Base-by-base conservation (phyloP, 2,888 invertebrate species). In the Cerastis rubricosa region DNA sequence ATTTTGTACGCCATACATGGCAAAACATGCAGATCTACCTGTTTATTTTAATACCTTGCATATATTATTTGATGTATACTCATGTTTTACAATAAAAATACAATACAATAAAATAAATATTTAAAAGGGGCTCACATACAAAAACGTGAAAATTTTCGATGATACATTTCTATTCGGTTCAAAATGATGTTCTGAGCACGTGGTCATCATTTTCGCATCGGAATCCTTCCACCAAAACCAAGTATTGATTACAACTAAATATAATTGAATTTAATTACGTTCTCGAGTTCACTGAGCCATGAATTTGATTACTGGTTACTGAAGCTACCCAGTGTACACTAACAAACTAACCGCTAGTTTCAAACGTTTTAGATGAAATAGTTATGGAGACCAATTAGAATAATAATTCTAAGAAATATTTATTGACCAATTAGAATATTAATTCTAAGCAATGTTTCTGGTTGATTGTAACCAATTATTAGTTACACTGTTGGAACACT, bases 221-320 rank as follows among this genome's bases (percentile, higher is more conserved):
- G 35, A 35, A 1, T 35, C 35, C 35, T 35, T 35, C 51, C 19
- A 43, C 40, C 17, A 57, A 14, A 74, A 57, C n/a, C 19, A 54
- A 45, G 49, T 68, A 68, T 71, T 40, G 63, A 59, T 73, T 64
- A 59, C 25, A 45, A 47, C 64, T 29, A 75, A 59, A 68, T 70
- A 51, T 59, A 19, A 29, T 64, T 59, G 19, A 64, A 80, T 76
- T 76, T 68, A 76, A 71, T 64, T 47, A 68, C 6, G 8, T 47
- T 14, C 14, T 59, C 51, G 12, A 59, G n/a, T 64, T 68, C 45
- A 80, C 43, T 76, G 76, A 76, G 35, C 49, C 63, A 49, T 59
- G 8, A 51, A 65, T 68, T 80, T 71, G 67, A 17, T 59, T 67
- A 35, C 22, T 8, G 64, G 70, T 71, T 68, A 59, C 14, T 17